phyloP scores from a whole-genome alignment of 2,113 vertebrate species.

The Dicrurus megarhynchus region DNA sequence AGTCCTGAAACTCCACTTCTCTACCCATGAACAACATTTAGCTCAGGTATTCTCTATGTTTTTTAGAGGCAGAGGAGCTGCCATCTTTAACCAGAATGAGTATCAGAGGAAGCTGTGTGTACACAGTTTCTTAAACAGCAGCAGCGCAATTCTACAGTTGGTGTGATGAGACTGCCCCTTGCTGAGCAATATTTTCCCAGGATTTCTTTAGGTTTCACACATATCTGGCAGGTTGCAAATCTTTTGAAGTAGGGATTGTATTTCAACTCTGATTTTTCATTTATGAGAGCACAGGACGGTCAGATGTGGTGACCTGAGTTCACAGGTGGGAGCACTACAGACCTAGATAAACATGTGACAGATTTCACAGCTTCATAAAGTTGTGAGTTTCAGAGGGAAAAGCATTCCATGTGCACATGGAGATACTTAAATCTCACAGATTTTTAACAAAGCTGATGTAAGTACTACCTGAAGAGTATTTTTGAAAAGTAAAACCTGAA shows the following conservation, averaged over 20 bases:
- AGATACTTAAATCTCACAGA: background rate
- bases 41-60: background rate
- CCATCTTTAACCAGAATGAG: background rate
- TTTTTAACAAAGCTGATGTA: background rate
- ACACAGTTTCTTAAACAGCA: background rate
- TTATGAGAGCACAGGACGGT: background rate
- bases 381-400: background rate
- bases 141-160: background rate
- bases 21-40: background rate
- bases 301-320: background rate
- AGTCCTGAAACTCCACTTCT: background rate
- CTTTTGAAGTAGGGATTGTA: background rate
- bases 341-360: background rate
- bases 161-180: conserved; percentile 47
- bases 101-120: background rate
- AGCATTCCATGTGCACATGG: background rate
- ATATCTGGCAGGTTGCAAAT: background rate
- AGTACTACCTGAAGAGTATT: background rate
- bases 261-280: background rate
- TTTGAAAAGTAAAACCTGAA: background rate
- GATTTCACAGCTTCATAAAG: background rate
- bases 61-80: background rate
- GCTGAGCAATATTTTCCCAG: background rate
- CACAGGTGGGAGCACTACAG: background rate
- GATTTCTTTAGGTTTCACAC: background rate